Percentiles rank a stretch among this genome's conserved stretches.
Evolutionary conservation across 2,113 vertebrate species (phyloP).

Genomic region (Grantiella picta): DNA sequence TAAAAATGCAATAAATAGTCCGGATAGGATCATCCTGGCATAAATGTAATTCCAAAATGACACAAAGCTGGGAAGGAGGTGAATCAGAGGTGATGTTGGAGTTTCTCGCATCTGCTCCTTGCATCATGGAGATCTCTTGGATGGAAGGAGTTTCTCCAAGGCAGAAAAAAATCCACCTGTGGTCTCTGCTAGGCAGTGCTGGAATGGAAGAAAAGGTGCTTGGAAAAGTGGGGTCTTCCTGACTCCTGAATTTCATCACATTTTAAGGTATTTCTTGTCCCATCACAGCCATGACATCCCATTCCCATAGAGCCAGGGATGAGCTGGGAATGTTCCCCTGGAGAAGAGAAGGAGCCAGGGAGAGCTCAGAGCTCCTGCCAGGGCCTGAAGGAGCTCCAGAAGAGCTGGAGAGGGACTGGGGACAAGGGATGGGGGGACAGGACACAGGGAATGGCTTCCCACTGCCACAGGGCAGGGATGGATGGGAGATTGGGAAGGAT

Average conservation of each 20-base stretch:
- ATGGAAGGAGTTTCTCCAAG: background rate
- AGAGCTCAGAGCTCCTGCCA: background rate
- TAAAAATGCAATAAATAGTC: background rate
- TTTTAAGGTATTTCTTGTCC: background rate
- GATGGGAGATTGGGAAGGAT: accelerated
- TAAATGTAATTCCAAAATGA: background rate
- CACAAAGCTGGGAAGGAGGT: background rate
- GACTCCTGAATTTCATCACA: background rate
- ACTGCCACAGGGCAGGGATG: accelerated
- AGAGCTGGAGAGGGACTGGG: background rate
- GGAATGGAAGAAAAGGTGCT: background rate
- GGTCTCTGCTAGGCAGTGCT: accelerated
- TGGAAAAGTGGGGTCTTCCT: background rate
- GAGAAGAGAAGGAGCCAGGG: background rate
- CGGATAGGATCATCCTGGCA: background rate
- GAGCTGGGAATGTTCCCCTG: background rate
- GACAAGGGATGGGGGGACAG: background rate
- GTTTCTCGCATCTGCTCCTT: background rate
- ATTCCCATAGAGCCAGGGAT: background rate
- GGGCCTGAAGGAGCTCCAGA: background rate
- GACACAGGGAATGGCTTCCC: background rate
- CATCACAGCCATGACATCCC: background rate
- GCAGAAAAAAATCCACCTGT: background rate
- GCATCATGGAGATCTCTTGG: background rate
- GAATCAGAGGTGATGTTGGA: accelerated